These are phyloP conservation scores for Esox masquinongy DNA, from an alignment of 2,797 vertebrate species.

Conservation along the genomic window DNA sequence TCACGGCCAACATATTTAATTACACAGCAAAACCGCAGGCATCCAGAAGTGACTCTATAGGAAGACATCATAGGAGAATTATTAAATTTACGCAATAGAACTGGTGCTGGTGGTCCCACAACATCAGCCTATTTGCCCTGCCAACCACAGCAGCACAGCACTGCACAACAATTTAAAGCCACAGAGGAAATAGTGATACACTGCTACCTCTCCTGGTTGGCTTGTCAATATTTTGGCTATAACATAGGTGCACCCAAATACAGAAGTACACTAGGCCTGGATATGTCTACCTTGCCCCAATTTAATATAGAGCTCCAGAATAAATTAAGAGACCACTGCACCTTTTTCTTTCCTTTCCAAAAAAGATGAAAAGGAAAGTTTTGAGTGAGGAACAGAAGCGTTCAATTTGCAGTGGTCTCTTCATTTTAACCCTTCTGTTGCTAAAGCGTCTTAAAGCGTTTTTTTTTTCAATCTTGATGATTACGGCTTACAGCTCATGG, in stretches of 20 bases:
- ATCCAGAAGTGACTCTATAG: constrained; percentile 60
- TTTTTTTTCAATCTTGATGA: too few species aligned
- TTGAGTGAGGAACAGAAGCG: too few species aligned
- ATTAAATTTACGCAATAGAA: constrained; percentile 71
- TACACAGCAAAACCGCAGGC: constrained; percentile 76
- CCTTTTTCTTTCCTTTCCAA: too few species aligned
- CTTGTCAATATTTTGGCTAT: neutral
- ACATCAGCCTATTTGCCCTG: constrained; percentile 7
- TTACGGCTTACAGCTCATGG: too few species aligned
- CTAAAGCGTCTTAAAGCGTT: too few species aligned
- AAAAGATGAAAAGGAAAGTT: too few species aligned
- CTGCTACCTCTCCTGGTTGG: neutral
- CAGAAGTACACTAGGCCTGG: too few species aligned
- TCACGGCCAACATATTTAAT: constrained; percentile 85
- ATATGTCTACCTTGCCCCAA: too few species aligned
- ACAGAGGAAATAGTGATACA: neutral
- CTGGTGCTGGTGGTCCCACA: constrained; percentile 19
- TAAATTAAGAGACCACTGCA: too few species aligned
- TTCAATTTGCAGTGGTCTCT: too few species aligned
- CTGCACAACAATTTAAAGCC: constrained; percentile 32
- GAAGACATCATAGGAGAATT: constrained; percentile 77
- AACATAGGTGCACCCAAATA: neutral
- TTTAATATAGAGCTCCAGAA: too few species aligned
- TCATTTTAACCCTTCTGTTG: too few species aligned
- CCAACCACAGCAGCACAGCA: neutral